Evolutionary conservation across 2,797 vertebrate species (phyloP), one percentile per base, ranked within the genome.

Genomic region (Melanotaenia pygmaea): DNA sequence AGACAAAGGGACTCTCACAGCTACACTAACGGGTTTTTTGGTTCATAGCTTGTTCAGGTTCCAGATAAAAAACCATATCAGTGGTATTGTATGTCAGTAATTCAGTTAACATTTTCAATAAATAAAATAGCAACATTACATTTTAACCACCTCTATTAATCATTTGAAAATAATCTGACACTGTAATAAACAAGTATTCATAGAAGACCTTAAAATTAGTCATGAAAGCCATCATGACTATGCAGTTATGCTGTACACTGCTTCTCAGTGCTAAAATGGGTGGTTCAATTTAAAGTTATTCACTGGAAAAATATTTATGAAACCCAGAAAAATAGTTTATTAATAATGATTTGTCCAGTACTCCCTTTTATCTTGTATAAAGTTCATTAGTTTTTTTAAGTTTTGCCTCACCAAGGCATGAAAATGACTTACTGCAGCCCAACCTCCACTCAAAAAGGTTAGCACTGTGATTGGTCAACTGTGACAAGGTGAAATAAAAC

Each of bases 21-120:
- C 59, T 54, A 2, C 13, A n/a, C 34, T 35, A 37, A 50, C 24
- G 3, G n/a, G n/a, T n/a, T 26, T 68, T 68, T n/a, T 68, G 4
- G 14, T 32, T 59, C 40, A 13, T 28, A 38, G 4, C 24, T 2
- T 45, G 62, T 28, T 64, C 8, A 3, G 5, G 3, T 24, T 58
- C 3, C 35, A 60, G 53, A 78, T 8, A 12, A 22, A 7, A 69
- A 75, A 50, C 18, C 6, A 22, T 13, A 63, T 56, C 24, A 61
- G 12, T 26, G 26, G 11, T 2, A n/a, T 43, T 26, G 37, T 18
- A 8, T 4, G 18, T 63, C 30, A 22, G 26, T 37, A 6, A 56
- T 14, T 18, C 14, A 72, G 64, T 47, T 0, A 34, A 32, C 18
- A n/a, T 1, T 18, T 38, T 4, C 37, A 20, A 28, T 18, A 51